A percentile compares a stretch with the other conserved stretches of the same genome.
Evolutionary conservation across 2,888 invertebrate species (phyloP).

Genomic region (Plebejus melissa): DNA sequence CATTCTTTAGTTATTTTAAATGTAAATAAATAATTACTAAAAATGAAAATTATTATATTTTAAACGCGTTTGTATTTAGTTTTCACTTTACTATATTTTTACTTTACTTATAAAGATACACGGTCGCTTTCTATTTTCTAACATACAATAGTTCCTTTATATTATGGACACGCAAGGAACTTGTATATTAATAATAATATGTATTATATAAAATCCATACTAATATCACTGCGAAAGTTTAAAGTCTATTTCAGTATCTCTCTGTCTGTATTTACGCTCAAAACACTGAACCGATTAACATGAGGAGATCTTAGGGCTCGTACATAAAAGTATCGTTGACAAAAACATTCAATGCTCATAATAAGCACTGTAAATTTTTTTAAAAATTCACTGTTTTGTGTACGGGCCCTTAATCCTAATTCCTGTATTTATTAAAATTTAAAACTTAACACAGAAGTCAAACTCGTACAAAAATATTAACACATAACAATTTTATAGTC

Average conservation of each 20-base stretch:
- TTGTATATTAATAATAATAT: neutral
- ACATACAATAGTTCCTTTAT: constrained; percentile 6
- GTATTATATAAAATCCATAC: neutral
- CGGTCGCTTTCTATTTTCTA: constrained; percentile 1
- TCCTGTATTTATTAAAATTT: no score
- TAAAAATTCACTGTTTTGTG: no score
- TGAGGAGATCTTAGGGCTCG: neutral
- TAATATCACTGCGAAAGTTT: neutral
- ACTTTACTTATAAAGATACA: neutral
- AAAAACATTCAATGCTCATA: no score
- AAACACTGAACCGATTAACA: neutral
- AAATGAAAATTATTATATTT: neutral
- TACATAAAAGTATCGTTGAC: no score
- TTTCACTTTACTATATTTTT: neutral
- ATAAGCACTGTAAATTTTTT: no score
- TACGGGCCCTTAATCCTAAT: no score
- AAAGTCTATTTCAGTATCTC: neutral
- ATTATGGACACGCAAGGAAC: neutral
- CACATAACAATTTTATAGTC: neutral
- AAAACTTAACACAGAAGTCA: neutral
- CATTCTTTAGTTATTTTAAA: neutral
- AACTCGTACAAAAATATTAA: neutral
- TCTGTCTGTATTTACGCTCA: neutral
- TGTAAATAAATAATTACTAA: neutral
- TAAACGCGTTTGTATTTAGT: neutral